A percentile compares a stretch with the other conserved stretches of the same genome.
Conservation (phyloP, 92 coral and sea anemone genomes). For the Meandrina meandrites region DNA sequence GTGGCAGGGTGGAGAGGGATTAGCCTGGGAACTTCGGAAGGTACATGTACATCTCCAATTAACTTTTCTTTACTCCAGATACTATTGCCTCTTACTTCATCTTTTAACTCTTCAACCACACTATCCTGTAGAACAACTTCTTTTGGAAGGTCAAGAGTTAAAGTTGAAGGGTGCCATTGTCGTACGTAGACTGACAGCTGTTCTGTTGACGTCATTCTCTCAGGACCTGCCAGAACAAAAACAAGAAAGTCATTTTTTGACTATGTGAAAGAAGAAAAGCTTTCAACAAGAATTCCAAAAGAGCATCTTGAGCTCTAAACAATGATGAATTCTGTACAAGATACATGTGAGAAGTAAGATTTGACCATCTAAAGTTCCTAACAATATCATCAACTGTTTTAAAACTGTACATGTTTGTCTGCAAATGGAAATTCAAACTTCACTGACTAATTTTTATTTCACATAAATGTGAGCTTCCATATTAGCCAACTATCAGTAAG, state of each 20-base stretch:
- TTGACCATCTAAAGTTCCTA: background rate
- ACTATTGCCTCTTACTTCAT: slow-evolving; percentile 51
- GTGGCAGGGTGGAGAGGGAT: no score
- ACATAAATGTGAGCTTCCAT: background rate
- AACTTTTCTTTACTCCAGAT: no score
- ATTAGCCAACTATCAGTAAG: no score
- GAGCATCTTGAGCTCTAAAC: background rate
- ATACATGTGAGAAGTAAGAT: no score
- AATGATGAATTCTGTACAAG: no score
- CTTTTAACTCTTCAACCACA: slow-evolving; percentile 68
- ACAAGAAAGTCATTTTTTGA: background rate
- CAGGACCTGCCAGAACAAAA: slow-evolving; percentile 66
- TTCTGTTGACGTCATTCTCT: slow-evolving; percentile 56
- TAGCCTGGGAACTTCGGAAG: no score
- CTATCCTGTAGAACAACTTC: slow-evolving; percentile 72
- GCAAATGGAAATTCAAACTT: background rate
- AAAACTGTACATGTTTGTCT: background rate
- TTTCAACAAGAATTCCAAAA: no score
- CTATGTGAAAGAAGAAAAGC: background rate
- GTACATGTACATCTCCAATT: no score
- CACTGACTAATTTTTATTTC: background rate
- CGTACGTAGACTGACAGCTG: slow-evolving; percentile 77
- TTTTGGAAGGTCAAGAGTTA: slow-evolving; percentile 76
- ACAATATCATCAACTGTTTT: no score
- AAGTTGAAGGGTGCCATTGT: slow-evolving; percentile 82